phyloP scores from a whole-genome alignment of 2,113 vertebrate genomes.

The Eurystomus gularis region DNA sequence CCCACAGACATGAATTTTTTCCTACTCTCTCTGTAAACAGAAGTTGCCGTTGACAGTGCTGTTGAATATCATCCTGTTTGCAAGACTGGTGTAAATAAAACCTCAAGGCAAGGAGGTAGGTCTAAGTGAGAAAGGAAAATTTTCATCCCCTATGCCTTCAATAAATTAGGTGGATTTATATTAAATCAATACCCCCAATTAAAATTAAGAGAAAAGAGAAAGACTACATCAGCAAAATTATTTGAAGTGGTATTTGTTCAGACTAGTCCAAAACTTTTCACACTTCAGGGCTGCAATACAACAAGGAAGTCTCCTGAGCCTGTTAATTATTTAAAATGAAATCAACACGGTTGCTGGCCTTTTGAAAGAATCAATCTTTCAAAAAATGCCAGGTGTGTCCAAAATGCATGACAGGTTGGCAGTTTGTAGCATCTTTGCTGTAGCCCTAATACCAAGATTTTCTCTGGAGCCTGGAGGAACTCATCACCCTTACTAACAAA shows the following conservation, averaged over 20 bases:
- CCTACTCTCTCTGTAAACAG: slow-evolving; percentile 46
- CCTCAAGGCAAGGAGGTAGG: not conserved
- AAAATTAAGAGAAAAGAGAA: not conserved
- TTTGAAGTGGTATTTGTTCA: not conserved
- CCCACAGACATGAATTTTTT: not conserved
- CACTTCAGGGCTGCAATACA: not conserved
- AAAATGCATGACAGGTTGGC: not conserved
- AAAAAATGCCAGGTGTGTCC: slow-evolving; percentile 9
- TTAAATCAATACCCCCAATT: not conserved
- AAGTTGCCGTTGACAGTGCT: not conserved
- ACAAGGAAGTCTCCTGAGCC: not conserved
- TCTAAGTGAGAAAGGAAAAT: not conserved
- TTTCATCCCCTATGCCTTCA: not conserved
- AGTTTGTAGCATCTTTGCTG: not conserved
- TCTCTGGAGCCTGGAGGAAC: not conserved
- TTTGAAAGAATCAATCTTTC: slow-evolving; percentile 4
- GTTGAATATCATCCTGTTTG: not conserved
- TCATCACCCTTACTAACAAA: slow-evolving; percentile 28
- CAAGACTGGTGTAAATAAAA: not conserved
- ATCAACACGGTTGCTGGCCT: not conserved
- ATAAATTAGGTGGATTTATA: not conserved
- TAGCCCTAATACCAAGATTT: not conserved
- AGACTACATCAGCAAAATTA: not conserved
- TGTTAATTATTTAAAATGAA: slow-evolving; percentile 40
- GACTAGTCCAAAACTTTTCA: not conserved